Percentiles rank a stretch among this genome's conserved stretches.
Evolutionary conservation across 2,797 vertebrate genomes (phyloP).

Genomic region (Petrocephalus sullivani): DNA sequence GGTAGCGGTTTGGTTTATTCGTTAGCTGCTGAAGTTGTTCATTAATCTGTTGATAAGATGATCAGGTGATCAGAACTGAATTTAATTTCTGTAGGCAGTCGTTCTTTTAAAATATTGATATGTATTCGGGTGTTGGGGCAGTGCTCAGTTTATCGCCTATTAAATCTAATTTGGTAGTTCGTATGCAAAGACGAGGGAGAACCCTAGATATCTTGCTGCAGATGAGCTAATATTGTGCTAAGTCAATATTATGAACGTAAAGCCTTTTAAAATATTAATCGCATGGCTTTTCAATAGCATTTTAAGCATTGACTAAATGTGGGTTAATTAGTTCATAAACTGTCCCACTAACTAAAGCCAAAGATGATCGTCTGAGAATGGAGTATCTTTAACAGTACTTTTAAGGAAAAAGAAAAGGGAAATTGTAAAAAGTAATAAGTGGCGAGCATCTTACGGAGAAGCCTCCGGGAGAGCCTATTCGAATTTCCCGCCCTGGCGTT

Average conservation of each 20-base stretch:
- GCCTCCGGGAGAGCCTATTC: background rate
- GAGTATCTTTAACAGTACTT: background rate
- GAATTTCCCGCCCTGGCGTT: too few species aligned
- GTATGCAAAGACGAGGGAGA: background rate
- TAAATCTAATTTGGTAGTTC: background rate
- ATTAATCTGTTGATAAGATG: background rate
- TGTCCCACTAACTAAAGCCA: background rate
- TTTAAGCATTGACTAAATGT: background rate
- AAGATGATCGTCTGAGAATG: background rate
- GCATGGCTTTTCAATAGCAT: background rate
- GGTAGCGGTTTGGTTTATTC: background rate
- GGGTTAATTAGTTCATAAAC: background rate
- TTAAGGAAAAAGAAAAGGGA: background rate
- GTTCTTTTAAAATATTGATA: background rate
- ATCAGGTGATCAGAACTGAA: background rate
- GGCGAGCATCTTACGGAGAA: background rate
- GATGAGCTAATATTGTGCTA: background rate
- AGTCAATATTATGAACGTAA: background rate
- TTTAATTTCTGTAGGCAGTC: background rate
- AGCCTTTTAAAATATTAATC: background rate
- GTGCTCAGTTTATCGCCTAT: background rate
- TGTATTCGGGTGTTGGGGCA: background rate
- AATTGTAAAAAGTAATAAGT: background rate
- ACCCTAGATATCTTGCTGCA: background rate
- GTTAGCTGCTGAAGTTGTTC: background rate